Percentiles rank a stretch among this genome's conserved stretches.
These are phyloP conservation scores for Motacilla alba DNA, from an alignment of 2,113 vertebrate genomes.

Conservation along the genomic window DNA sequence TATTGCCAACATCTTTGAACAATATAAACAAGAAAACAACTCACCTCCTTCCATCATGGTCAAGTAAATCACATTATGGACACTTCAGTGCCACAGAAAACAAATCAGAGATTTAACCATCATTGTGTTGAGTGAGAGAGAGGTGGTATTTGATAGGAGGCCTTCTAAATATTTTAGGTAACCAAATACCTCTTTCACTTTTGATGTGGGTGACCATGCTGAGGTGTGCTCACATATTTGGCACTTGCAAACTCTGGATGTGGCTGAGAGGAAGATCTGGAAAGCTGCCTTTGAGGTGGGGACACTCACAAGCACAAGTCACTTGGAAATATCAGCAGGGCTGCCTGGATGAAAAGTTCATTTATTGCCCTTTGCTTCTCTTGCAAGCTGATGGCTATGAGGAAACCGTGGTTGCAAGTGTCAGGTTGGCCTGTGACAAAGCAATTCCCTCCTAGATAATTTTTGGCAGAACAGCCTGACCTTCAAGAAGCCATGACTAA, in stretches of 20 bases:
- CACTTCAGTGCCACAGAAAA: background rate
- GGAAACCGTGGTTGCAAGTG: background rate
- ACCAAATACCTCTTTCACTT: background rate
- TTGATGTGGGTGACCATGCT: background rate
- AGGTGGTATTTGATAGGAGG: background rate
- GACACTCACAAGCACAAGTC: background rate
- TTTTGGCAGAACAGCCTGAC: slow-evolving; percentile 19
- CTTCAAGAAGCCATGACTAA: background rate
- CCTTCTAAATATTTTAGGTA: background rate
- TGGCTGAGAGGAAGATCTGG: background rate
- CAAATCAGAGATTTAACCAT: background rate
- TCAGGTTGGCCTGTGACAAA: background rate
- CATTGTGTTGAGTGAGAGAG: background rate
- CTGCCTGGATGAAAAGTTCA: background rate
- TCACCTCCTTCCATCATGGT: background rate
- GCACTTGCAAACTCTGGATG: background rate
- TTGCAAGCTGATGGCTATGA: background rate
- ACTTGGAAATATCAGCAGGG: background rate
- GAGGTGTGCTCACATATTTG: background rate
- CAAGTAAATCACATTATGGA: background rate
- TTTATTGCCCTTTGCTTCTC: background rate
- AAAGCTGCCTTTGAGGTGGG: background rate
- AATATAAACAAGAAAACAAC: background rate
- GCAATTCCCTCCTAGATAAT: background rate
- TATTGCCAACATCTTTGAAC: background rate